phyloP scores from a whole-genome alignment of 2,888 invertebrate species.

The Megamerina dolium region DNA sequence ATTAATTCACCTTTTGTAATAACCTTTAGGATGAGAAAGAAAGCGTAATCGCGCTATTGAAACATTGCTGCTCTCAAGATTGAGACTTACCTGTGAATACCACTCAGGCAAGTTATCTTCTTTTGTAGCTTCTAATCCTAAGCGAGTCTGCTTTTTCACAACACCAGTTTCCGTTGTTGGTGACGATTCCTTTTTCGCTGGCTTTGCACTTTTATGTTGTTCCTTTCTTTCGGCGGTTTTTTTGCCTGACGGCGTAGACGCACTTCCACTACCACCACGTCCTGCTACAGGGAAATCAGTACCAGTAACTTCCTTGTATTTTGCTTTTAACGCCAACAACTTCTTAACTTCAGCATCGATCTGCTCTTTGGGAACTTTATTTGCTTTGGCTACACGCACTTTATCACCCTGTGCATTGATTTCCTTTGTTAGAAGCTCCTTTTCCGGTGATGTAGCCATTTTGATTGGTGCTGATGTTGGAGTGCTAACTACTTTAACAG shows the following conservation, averaged over 20 bases:
- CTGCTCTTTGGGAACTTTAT: constrained; percentile 50
- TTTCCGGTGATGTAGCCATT: constrained; percentile 25
- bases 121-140: constrained; percentile 91
- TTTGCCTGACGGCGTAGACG: constrained; percentile 29
- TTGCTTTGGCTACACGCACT: constrained; percentile 54
- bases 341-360: constrained; percentile 51
- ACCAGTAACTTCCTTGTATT: constrained; percentile 56
- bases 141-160: constrained; percentile 82
- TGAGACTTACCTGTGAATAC: constrained; percentile 75
- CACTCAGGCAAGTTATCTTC: constrained; percentile 91
- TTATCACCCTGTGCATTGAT: constrained; percentile 58
- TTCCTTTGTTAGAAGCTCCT: constrained; percentile 46
- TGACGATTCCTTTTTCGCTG: constrained; percentile 39
- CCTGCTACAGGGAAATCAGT: constrained; percentile 50
- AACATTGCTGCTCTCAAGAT: neutral
- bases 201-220: constrained; percentile 30
- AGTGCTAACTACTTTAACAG: constrained; percentile 9
- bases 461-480: constrained; percentile 18
- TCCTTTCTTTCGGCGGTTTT: constrained; percentile 36
- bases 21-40: constrained; percentile 48
- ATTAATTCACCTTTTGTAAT: constrained; percentile 93
- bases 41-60: neutral
- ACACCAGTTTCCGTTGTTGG: constrained; percentile 51
- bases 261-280: constrained; percentile 40
- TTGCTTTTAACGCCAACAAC: constrained; percentile 56